Evolutionary conservation across 1,140 invertebrate genomes (phyloP).

Genomic region (silkworm (Bombyx mori)): DNA sequence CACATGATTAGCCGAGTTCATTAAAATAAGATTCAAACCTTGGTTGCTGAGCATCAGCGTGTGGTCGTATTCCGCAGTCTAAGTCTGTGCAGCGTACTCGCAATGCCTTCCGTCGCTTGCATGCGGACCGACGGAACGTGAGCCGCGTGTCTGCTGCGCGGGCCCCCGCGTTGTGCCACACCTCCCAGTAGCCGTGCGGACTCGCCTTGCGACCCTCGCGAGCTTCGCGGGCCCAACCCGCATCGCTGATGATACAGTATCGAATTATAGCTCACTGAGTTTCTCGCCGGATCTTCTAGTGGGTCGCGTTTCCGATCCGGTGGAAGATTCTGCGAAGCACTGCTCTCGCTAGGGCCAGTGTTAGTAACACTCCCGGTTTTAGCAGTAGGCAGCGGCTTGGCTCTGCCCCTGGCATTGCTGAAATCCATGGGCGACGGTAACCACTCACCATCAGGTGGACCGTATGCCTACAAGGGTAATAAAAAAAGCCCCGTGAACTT

Average conservation of each 20-base stretch:
- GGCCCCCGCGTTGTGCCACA: conserved; percentile 55
- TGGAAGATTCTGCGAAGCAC: no score
- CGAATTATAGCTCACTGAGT: background rate
- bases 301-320: no score
- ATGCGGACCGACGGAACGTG: conserved; percentile 76
- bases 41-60: conserved; percentile 74
- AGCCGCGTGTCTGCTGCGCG: conserved; percentile 71
- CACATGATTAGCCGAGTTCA: no score
- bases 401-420: no score
- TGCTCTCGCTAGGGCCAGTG: no score
- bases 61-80: conserved; percentile 81
- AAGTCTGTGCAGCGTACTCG: conserved; percentile 79
- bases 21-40: conserved; percentile 65
- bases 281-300: background rate
- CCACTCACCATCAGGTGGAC: no score
- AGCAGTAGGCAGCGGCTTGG: no score
- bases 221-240: conserved; percentile 49
- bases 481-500: no score
- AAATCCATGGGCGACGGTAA: no score
- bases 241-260: conserved; percentile 25
- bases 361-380: no score
- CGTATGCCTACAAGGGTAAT: no score
- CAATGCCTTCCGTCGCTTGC: conserved; percentile 75
- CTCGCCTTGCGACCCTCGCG: conserved; percentile 49
- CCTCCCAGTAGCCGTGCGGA: conserved; percentile 60